Base-by-base conservation (phyloP, 1,140 invertebrate genomes). In the Matsumurasca onukii region DNA sequence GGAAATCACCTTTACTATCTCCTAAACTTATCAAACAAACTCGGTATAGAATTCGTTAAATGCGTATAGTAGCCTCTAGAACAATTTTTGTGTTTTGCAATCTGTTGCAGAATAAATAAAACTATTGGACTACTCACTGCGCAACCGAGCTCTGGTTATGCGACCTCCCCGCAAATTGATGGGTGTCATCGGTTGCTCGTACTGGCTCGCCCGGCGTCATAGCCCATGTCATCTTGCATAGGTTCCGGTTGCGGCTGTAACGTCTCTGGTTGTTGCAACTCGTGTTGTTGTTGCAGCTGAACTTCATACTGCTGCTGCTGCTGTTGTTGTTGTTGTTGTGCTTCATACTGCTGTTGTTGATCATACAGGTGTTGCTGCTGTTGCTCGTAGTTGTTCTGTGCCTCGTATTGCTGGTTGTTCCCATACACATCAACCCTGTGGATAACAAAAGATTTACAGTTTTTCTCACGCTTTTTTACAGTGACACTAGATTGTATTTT, bases 141-240 rank as follows among this genome's bases (percentile, higher is more conserved):
- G 74, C 68, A 83, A 75, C 68, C 82, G 76, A 24, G 83, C 80
- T 67, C 82, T 77, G 5, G 82, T 84, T 2, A 83, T 82, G 69
- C 82, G 77, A 77, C 82, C 82, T 55, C 82, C 82, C 24, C 76
- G 70, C 20, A 80, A 73, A 25, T 78, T 75, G 3, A 77, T 76
- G 15, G 82, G 81, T 17, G 81, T 82, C 71, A 78, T 74, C 52
- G 82, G 81, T 39, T 80, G 79, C 51, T 83, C 82, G 71, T 81
- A 82, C 52, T 77, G 77, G 68, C 45, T 20, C 77, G 72, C n/a
- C n/a, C n/a, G n/a, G 61, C 49, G 64, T 73, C 75, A 22, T 22
- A 51, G 39, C 48, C 24, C 22, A 29, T 27, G 25, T 59, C 55
- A 29, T 59, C 34, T 17, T 39, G 34, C 34, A 39, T 39, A 17